A percentile compares a stretch with the other conserved stretches of the same genome.
Evolutionary conservation across 92 coral and sea anemone species (phyloP).

Genomic region (Porites cylindrica): DNA sequence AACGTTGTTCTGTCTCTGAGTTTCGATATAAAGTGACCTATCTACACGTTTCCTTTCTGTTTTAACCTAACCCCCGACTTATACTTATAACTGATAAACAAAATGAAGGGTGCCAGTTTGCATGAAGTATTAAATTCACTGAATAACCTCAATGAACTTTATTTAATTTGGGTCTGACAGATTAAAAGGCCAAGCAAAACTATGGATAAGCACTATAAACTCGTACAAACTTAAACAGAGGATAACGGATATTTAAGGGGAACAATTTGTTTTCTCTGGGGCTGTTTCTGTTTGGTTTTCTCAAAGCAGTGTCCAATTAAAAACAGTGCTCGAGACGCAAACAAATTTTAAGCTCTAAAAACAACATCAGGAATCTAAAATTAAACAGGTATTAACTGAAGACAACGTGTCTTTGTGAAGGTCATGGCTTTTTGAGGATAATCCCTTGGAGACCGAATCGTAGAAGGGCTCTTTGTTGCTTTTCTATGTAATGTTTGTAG

Average conservation of each 20-base stretch:
- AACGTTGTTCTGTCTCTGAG: not conserved
- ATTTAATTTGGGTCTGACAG: conserved; percentile 12
- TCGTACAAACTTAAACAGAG: not conserved
- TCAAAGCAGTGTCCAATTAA: not conserved
- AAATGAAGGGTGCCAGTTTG: not conserved
- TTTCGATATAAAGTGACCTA: not conserved
- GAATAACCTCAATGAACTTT: not conserved
- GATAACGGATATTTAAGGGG: conserved; percentile 6
- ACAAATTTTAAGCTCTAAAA: conserved; percentile 30
- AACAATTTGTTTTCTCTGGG: not conserved
- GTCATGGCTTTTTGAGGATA: not conserved
- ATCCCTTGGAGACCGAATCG: not conserved
- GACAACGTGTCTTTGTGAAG: conserved; percentile 31
- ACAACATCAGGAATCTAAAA: conserved; percentile 38
- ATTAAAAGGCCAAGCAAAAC: conserved; percentile 9
- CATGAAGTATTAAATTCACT: not conserved
- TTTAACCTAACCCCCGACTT: too few species aligned
- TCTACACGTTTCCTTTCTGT: too few species aligned
- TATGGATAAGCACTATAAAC: not conserved
- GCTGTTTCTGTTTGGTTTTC: conserved; percentile 8
- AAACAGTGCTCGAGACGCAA: conserved; percentile 28
- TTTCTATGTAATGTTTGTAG: not conserved
- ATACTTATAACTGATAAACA: not conserved
- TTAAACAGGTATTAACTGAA: conserved; percentile 8
- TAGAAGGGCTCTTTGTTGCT: not conserved